These are phyloP conservation scores for Jaculus jaculus DNA, from an alignment of 2,113 vertebrate species.

Conservation along the genomic window DNA sequence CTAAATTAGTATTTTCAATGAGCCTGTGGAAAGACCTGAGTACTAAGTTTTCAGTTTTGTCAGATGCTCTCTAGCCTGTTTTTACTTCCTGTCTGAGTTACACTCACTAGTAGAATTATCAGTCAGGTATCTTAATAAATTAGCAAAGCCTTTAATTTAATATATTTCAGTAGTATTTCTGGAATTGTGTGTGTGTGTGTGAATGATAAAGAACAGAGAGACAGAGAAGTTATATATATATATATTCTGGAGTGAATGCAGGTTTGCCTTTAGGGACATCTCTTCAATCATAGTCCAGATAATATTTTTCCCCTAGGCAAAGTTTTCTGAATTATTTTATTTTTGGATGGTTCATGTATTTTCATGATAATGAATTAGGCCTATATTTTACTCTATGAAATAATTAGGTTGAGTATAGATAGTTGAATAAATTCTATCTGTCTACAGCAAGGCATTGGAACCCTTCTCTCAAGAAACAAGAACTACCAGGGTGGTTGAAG, in stretches of 20 bases:
- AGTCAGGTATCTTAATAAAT: not conserved
- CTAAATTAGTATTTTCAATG: not conserved
- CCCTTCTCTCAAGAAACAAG: not conserved
- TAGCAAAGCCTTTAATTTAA: slow-evolving; percentile 18
- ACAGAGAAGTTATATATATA: not conserved
- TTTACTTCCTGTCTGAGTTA: not conserved
- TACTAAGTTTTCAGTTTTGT: not conserved
- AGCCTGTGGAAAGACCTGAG: not conserved
- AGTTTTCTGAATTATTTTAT: not conserved
- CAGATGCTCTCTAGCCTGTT: not conserved
- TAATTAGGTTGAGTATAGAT: slow-evolving; percentile 37
- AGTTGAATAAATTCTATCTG: slow-evolving; percentile 14
- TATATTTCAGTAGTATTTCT: not conserved
- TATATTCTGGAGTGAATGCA: not conserved
- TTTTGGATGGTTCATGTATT: not conserved
- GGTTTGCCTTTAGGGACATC: not conserved
- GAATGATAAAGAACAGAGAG: not conserved
- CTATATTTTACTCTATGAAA: not conserved
- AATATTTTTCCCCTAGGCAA: not conserved
- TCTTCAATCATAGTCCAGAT: not conserved
- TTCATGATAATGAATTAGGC: slow-evolving; percentile 21
- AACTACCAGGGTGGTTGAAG: slow-evolving; percentile 38
- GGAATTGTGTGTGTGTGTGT: not conserved
- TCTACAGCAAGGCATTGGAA: not conserved
- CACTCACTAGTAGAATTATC: not conserved